These are phyloP conservation scores for Eurytoma californica DNA, from an alignment of 2,888 invertebrate species.

Conservation along the genomic window DNA sequence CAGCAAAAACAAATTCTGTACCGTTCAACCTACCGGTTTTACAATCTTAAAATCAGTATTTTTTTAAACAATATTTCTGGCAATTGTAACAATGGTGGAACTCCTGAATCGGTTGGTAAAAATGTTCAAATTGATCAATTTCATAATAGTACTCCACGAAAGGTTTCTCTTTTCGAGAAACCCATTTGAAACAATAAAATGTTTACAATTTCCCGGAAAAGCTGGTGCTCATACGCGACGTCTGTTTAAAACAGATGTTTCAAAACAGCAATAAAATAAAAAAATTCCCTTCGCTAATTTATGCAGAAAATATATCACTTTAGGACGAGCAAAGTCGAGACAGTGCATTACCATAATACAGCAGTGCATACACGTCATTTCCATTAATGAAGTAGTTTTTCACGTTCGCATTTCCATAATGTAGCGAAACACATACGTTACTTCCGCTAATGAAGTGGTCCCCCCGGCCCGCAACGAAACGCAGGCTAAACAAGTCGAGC, in stretches of 20 bases:
- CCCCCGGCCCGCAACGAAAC: constrained; percentile 2
- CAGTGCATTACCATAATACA: constrained; percentile 41
- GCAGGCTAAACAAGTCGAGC: constrained; percentile 32
- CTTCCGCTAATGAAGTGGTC: constrained; percentile 43
- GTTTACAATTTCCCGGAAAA: no score
- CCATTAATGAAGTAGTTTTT: constrained; percentile 49
- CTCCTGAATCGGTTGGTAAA: no score
- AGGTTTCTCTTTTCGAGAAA: no score
- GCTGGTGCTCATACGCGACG: not conserved
- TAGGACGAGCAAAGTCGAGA: constrained; percentile 27
- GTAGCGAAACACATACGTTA: constrained; percentile 21
- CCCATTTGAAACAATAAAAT: no score
- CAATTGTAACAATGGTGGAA: no score
- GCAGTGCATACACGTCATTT: constrained; percentile 26
- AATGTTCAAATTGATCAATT: no score
- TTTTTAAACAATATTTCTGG: not conserved
- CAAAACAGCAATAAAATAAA: not conserved
- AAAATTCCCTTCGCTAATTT: not conserved
- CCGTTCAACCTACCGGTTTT: constrained; percentile 16
- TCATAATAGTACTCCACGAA: no score
- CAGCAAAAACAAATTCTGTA: constrained; percentile 20
- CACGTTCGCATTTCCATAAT: constrained; percentile 31
- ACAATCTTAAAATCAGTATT: constrained; percentile 13
- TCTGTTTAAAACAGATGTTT: not conserved
- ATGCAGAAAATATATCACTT: constrained; percentile 35